These are phyloP conservation scores for Kryphioiulus occultus DNA, from an alignment of 2,888 invertebrate genomes.

Conservation along the genomic window DNA sequence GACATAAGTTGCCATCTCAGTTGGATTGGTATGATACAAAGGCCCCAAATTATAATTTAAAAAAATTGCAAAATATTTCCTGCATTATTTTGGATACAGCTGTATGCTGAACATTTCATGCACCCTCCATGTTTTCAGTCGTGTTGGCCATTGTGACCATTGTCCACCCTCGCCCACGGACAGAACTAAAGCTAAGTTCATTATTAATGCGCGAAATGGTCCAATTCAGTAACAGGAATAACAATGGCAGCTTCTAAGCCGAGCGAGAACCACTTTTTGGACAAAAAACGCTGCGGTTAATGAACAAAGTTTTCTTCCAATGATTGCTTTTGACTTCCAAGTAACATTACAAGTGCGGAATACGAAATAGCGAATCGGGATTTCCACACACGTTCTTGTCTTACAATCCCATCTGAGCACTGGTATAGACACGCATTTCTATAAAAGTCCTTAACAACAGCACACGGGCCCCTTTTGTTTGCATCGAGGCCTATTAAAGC, in stretches of 20 bases:
- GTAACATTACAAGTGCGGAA: slow-evolving; percentile 41
- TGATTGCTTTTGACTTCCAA: slow-evolving; percentile 47
- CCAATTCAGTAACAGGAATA: background rate
- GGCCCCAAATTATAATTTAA: too few relatives aligned
- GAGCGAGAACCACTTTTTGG: slow-evolving; percentile 28
- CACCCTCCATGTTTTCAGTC: background rate
- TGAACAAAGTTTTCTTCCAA: slow-evolving; percentile 48
- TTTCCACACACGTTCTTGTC: slow-evolving; percentile 46
- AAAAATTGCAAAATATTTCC: too few relatives aligned
- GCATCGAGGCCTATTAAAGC: slow-evolving; percentile 42
- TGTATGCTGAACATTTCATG: too few relatives aligned
- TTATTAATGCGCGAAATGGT: slow-evolving; percentile 28
- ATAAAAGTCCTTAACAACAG: slow-evolving; percentile 42
- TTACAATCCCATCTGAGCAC: slow-evolving; percentile 17
- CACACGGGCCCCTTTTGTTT: slow-evolving; percentile 42
- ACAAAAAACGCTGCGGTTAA: slow-evolving; percentile 48
- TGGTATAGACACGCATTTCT: slow-evolving; percentile 11
- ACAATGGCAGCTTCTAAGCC: slow-evolving; percentile 12
- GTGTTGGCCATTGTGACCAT: background rate
- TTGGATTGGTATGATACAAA: too few relatives aligned
- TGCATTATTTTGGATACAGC: too few relatives aligned
- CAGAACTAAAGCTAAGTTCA: background rate
- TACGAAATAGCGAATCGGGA: slow-evolving; percentile 37
- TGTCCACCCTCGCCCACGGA: background rate
- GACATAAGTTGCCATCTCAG: too few relatives aligned